Conservation (phyloP, 2,888 invertebrate species). For the Malthinus flaveolus region DNA sequence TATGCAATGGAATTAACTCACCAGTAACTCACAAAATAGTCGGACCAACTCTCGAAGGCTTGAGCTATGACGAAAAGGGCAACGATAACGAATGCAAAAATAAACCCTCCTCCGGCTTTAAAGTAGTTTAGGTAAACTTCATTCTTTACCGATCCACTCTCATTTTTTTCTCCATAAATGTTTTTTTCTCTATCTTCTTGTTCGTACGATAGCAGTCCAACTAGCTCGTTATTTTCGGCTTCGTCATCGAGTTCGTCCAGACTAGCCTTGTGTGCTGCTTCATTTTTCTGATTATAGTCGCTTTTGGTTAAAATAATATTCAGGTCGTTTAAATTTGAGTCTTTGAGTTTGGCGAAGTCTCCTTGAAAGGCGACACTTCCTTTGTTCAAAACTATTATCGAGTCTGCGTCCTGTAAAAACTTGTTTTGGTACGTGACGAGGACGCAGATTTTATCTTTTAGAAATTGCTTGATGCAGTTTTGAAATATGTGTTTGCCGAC, state of each 20-base stretch:
- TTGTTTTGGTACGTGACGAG: slow-evolving; percentile 70
- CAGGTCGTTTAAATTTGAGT: background rate
- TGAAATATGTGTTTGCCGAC: slow-evolving; percentile 72
- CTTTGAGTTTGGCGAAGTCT: slow-evolving; percentile 50
- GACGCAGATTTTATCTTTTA: slow-evolving; percentile 60
- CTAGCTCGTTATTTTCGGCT: background rate
- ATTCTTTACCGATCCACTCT: slow-evolving; percentile 36
- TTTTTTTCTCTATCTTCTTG: background rate
- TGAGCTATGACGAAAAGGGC: slow-evolving; percentile 35
- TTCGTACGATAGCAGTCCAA: background rate
- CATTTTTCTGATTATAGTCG: background rate
- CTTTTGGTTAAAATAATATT: background rate
- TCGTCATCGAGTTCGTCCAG: background rate
- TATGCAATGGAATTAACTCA: background rate
- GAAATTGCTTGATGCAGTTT: slow-evolving; percentile 64
- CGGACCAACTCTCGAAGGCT: slow-evolving; percentile 31
- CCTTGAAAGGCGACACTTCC: slow-evolving; percentile 62
- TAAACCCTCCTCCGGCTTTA: slow-evolving; percentile 36
- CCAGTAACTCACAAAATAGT: slow-evolving; percentile 31
- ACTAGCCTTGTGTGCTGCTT: background rate
- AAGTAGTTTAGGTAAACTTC: slow-evolving; percentile 38
- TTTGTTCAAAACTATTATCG: slow-evolving; percentile 61
- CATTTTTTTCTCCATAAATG: slow-evolving; percentile 37
- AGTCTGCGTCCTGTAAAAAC: slow-evolving; percentile 55
- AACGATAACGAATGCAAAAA: slow-evolving; percentile 26